Percentiles rank a stretch among this genome's conserved stretches.
Evolutionary conservation across 2,113 vertebrate species (phyloP).

Genomic region (Dicaeum eximium): DNA sequence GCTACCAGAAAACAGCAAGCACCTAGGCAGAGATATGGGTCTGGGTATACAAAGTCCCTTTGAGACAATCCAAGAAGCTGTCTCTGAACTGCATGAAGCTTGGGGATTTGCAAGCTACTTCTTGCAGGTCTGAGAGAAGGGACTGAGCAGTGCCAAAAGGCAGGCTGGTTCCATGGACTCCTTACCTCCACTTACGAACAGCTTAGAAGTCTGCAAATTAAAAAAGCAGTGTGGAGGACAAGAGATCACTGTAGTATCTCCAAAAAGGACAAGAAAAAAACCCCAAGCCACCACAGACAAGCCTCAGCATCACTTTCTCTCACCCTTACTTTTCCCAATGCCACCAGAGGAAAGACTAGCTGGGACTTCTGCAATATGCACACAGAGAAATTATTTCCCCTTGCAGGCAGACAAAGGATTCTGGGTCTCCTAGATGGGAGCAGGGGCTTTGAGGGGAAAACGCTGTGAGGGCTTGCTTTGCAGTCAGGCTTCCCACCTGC

Average conservation of each 20-base stretch:
- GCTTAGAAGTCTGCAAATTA: not conserved
- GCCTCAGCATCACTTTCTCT: not conserved
- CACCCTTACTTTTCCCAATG: not conserved
- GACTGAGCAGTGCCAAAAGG: not conserved
- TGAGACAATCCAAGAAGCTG: not conserved
- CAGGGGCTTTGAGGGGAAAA: not conserved
- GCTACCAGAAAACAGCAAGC: not conserved
- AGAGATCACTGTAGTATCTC: not conserved
- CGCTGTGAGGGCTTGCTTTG: not conserved
- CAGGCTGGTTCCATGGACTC: not conserved
- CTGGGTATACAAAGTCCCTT: not conserved
- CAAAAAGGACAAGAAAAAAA: not conserved
- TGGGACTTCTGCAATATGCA: not conserved
- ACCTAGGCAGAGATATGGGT: not conserved
- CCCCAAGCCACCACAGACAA: not conserved
- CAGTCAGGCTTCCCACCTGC: slow-evolving; percentile 78
- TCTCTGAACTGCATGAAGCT: not conserved
- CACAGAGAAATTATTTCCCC: not conserved
- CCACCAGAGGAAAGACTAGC: not conserved
- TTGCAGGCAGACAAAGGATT: not conserved
- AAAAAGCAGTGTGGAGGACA: not conserved
- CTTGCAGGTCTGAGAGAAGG: not conserved
- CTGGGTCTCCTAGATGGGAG: not conserved
- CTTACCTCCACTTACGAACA: not conserved
- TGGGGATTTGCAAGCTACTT: not conserved